phyloP scores from a whole-genome alignment of 2,888 invertebrate genomes.

The Rhimphoctona megacephalus region DNA sequence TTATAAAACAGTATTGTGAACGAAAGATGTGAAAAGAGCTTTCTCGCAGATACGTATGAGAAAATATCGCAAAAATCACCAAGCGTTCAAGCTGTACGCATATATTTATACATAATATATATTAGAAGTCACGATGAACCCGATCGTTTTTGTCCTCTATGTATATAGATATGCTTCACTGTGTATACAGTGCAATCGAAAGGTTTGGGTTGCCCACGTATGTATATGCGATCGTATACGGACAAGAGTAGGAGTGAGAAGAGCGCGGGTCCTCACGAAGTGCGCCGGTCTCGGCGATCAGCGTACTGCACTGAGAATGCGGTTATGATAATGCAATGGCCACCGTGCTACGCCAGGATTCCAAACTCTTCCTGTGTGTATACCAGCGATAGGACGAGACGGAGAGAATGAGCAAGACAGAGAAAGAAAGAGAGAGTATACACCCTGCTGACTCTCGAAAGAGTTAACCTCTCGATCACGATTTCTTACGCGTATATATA shows the following conservation, averaged over 20 bases:
- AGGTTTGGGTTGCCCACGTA: constrained; percentile 49
- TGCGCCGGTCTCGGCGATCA: constrained; percentile 60
- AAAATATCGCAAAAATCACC: not conserved
- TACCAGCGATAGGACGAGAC: constrained; percentile 52
- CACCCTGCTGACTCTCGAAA: constrained; percentile 66
- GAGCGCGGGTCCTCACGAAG: constrained; percentile 64
- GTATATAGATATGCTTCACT: constrained; percentile 4
- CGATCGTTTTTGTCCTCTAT: constrained; percentile 29
- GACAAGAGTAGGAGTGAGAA: constrained; percentile 59
- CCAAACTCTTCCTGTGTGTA: constrained; percentile 71
- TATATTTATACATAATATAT: constrained; percentile 6
- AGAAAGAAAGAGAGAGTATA: constrained; percentile 33
- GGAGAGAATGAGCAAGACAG: constrained; percentile 22
- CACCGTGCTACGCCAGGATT: constrained; percentile 83
- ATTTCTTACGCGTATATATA: constrained; percentile 63
- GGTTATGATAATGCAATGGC: constrained; percentile 84
- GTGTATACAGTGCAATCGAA: constrained; percentile 14
- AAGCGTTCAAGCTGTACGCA: not conserved
- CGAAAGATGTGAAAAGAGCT: constrained; percentile 1
- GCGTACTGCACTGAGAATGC: constrained; percentile 80
- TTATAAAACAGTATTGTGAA: not conserved
- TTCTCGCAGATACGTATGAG: not conserved
- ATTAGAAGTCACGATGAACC: constrained; percentile 25
- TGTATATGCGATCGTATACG: constrained; percentile 23
- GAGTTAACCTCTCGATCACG: constrained; percentile 69